A percentile compares a stretch with the other conserved stretches of the same genome.
Evolutionary conservation across 2,888 invertebrate genomes (phyloP).

Genomic region (Heteromyza rotundicornis): DNA sequence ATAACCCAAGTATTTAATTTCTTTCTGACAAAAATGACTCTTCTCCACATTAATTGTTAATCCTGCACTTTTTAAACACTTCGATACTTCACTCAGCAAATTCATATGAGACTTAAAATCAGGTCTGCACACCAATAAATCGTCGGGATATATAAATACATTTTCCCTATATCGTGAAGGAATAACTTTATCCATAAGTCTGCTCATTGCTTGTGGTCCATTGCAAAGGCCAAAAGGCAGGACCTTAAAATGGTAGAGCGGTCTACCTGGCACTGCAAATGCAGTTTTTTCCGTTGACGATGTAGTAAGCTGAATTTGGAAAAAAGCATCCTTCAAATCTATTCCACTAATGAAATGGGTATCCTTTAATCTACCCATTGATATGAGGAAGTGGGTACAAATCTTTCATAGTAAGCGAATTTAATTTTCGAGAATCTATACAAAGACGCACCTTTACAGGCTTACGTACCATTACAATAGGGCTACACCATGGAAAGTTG

Average conservation of each 20-base stretch:
- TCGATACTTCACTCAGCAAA: neutral
- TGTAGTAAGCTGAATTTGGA: neutral
- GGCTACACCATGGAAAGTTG: constrained; percentile 20
- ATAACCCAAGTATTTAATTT: constrained; percentile 12
- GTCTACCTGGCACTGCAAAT: constrained; percentile 31
- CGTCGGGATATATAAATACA: constrained; percentile 15
- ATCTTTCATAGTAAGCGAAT: neutral
- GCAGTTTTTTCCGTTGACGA: constrained; percentile 31
- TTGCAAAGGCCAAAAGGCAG: constrained; percentile 24
- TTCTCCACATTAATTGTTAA: constrained; percentile 12
- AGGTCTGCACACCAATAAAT: constrained; percentile 7
- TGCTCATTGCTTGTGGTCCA: constrained; percentile 19
- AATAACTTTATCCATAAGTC: constrained; percentile 12
- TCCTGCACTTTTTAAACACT: neutral
- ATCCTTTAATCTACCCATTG: constrained; percentile 11
- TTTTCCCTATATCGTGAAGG: constrained; percentile 3
- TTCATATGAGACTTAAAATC: neutral
- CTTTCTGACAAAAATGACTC: constrained; percentile 5
- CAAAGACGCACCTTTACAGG: constrained; percentile 7
- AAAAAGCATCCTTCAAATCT: constrained; percentile 6
- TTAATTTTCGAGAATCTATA: constrained; percentile 10
- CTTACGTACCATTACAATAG: constrained; percentile 8
- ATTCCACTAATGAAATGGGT: constrained; percentile 12
- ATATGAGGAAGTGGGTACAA: constrained; percentile 15
- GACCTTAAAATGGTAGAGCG: constrained; percentile 21